Percentiles rank a stretch among this genome's conserved stretches.
Conservation (phyloP, 2,797 vertebrate species). For the Notolabrus celidotus region DNA sequence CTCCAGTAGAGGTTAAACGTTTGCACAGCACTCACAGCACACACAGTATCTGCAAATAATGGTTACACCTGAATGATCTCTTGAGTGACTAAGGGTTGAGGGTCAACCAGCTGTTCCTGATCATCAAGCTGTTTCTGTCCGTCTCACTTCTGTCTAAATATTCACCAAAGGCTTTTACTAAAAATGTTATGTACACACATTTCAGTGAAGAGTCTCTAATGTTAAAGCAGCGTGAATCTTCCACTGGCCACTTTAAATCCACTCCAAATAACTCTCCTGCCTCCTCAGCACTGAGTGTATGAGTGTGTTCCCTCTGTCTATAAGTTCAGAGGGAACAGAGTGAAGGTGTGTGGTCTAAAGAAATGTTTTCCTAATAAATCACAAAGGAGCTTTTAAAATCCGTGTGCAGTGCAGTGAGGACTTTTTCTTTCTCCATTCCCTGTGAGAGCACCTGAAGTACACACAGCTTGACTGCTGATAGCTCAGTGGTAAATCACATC, state of each 20-base stretch:
- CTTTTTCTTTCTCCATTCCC: slow-evolving; percentile 56
- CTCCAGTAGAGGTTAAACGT: too few relatives aligned
- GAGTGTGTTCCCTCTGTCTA: slow-evolving; percentile 21
- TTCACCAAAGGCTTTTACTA: too few relatives aligned
- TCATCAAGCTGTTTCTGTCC: too few relatives aligned
- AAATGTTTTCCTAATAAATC: slow-evolving; percentile 76
- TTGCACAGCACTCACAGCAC: too few relatives aligned
- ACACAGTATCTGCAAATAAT: too few relatives aligned
- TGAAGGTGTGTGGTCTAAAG: slow-evolving; percentile 52
- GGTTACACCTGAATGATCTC: too few relatives aligned
- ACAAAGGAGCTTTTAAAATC: slow-evolving; percentile 66
- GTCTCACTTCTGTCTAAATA: not conserved
- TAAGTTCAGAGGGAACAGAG: slow-evolving; percentile 1
- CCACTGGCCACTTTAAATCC: slow-evolving; percentile 57
- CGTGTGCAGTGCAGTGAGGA: slow-evolving; percentile 34
- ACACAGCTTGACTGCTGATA: slow-evolving; percentile 68
- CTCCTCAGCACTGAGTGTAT: slow-evolving; percentile 35
- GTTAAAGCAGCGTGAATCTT: slow-evolving; percentile 46
- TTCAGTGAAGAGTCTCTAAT: slow-evolving; percentile 18
- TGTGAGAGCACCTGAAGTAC: slow-evolving; percentile 64
- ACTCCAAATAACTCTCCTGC: slow-evolving; percentile 48
- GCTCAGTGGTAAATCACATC: slow-evolving; percentile 62
- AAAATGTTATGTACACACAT: not conserved
- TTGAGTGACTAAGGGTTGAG: too few relatives aligned
- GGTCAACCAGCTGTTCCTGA: too few relatives aligned